Conservation (phyloP, 2,797 vertebrate genomes). For the Sebastes itinus region DNA sequence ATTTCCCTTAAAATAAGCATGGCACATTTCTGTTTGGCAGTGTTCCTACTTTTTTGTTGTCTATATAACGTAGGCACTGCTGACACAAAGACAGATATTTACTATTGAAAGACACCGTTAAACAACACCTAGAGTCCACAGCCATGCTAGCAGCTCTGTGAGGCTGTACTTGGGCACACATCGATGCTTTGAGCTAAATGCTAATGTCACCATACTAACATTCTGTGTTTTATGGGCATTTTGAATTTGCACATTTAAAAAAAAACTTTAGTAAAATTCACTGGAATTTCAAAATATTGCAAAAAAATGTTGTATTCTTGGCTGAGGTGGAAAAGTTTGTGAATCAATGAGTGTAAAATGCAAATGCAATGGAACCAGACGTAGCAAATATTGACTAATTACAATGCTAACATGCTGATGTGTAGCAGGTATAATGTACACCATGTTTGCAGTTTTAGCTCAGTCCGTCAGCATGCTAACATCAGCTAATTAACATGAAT, state of each 20-base stretch:
- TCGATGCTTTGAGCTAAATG: neutral
- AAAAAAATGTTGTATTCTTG: neutral
- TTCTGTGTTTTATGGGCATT: neutral
- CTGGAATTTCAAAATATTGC: neutral
- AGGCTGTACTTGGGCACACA: neutral
- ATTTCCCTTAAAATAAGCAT: slow-evolving; percentile 8
- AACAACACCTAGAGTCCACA: neutral
- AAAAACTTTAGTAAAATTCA: neutral
- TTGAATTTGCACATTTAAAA: neutral
- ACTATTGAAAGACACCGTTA: neutral
- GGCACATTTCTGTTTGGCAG: slow-evolving; percentile 8
- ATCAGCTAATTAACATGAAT: neutral
- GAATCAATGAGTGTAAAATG: neutral
- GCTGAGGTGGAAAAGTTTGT: neutral
- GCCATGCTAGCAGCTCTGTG: neutral
- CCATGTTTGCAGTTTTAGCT: neutral
- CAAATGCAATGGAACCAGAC: neutral
- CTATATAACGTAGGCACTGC: neutral
- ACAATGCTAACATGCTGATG: neutral
- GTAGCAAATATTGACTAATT: neutral
- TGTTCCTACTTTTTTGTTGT: neutral
- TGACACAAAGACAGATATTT: slow-evolving; percentile 3
- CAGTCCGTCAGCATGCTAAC: neutral
- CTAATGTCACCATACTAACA: neutral
- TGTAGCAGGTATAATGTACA: neutral